Conservation (phyloP, 2,797 vertebrate genomes). For the Sphenopsis melanotis region DNA sequence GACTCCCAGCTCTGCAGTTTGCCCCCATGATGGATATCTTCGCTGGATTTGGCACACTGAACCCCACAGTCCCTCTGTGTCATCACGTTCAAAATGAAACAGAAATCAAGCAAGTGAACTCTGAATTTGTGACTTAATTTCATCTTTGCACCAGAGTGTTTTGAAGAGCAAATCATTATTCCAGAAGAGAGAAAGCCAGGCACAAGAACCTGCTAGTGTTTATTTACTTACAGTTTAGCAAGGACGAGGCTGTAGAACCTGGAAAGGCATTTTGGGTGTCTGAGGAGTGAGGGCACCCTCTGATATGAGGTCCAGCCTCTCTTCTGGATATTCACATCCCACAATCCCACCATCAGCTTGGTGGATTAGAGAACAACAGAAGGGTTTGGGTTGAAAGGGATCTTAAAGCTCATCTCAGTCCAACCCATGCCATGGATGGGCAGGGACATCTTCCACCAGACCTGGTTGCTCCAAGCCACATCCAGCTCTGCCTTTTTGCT, state of each 20-base stretch:
- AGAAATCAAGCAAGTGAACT: background rate
- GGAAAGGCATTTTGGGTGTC: background rate
- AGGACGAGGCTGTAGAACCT: background rate
- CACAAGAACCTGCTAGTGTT: background rate
- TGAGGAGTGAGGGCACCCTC: background rate
- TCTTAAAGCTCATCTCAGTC: background rate
- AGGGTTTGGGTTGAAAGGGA: background rate
- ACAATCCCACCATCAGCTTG: background rate
- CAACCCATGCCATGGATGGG: rapidly evolving
- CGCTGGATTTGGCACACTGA: background rate
- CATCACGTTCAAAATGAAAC: background rate
- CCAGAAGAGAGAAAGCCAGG: background rate
- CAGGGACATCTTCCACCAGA: background rate
- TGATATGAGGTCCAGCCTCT: background rate
- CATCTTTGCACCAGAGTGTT: background rate
- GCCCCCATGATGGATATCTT: no score
- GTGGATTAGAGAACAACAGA: background rate
- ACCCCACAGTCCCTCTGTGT: background rate
- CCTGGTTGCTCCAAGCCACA: background rate
- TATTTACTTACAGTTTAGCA: background rate
- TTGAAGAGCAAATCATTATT: rapidly evolving
- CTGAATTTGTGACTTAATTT: background rate
- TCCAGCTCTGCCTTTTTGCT: background rate
- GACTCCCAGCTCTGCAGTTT: background rate
- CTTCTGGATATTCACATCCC: background rate